Percentiles rank a stretch among this genome's conserved stretches.
Evolutionary conservation across 2,113 vertebrate species (phyloP).

Genomic region (Melanerpes formicivorus): DNA sequence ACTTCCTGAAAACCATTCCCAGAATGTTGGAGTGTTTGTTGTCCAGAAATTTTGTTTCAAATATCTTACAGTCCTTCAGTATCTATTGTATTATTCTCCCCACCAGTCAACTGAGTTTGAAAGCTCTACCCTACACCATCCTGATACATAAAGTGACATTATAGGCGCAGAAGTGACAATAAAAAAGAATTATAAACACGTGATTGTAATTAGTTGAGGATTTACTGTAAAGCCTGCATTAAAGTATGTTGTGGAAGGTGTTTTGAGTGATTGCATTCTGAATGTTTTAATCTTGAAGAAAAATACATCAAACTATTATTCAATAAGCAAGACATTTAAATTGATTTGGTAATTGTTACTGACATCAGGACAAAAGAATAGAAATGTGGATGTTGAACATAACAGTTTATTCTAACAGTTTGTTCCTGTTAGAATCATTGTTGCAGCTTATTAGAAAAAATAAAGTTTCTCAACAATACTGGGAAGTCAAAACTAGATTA

Average conservation of each 20-base stretch:
- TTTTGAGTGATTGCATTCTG: conserved; percentile 31
- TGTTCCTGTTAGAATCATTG: not conserved
- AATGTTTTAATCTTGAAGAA: conserved; percentile 20
- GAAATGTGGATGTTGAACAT: not conserved
- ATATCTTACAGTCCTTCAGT: not conserved
- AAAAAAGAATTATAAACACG: not conserved
- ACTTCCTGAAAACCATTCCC: not conserved
- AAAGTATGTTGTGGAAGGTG: not conserved
- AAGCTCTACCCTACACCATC: not conserved
- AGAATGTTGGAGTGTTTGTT: not conserved
- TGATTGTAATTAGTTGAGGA: not conserved
- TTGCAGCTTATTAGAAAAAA: not conserved
- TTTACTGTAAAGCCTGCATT: not conserved
- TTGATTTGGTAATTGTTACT: conserved; percentile 26
- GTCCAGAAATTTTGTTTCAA: not conserved
- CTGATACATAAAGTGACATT: not conserved
- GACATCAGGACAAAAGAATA: not conserved
- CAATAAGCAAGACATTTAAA: not conserved
- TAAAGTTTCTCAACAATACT: not conserved
- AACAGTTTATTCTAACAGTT: not conserved
- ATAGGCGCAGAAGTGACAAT: not conserved
- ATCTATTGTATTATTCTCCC: not conserved
- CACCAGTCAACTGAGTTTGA: not conserved
- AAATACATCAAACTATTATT: conserved; percentile 19
- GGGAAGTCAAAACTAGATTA: not conserved